Evolutionary conservation across 1,140 invertebrate species (phyloP), one percentile per base, ranked within the genome.

Genomic region (Halictus rubicundus): DNA sequence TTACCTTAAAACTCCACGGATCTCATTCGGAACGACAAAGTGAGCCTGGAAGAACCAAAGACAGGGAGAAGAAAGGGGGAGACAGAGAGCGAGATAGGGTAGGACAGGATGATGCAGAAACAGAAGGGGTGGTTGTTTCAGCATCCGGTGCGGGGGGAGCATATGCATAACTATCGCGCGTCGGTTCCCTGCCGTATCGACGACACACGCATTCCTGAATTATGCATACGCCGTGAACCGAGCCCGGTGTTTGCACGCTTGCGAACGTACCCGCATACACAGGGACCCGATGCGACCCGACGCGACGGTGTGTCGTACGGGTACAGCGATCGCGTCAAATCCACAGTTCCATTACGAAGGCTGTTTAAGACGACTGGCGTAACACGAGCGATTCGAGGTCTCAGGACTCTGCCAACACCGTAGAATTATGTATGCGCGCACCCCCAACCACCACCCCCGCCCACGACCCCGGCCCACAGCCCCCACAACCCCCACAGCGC

Each of bases 131-230:
- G 21, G 70, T 49, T 23, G 64, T 72, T 65, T 83, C 69, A 78
- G 59, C 72, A 66, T 72, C 49, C 61, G 37, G 21, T 25, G 14
- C 39, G 19, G 14, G 61, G 61, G 83, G 87, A 57, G 70, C 78
- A 81, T 87, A 87, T 87, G 81, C 78, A 87, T 80, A 85, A 85
- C 86, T 85, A 81, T 87, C 66, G 59, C 23, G 80, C 71, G 72
- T 60, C 72, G 70, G 37, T 70, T 77, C 68, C 74, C 68, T 46
- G 65, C 61, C 68, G 69, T 81, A 87, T 87, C 85, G 78, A 78
- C 78, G 76, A 81, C 73, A 82, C 74, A 70, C 73, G 79, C 85
- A 75, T 85, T 72, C 69, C 79, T 88, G 88, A 88, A 88, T 88
- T 87, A 88, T 88, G 87, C 81, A 88, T 88, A 81, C 64, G 69